Conservation (phyloP, 1,140 invertebrate species). For the Drosophila hydei region DNA sequence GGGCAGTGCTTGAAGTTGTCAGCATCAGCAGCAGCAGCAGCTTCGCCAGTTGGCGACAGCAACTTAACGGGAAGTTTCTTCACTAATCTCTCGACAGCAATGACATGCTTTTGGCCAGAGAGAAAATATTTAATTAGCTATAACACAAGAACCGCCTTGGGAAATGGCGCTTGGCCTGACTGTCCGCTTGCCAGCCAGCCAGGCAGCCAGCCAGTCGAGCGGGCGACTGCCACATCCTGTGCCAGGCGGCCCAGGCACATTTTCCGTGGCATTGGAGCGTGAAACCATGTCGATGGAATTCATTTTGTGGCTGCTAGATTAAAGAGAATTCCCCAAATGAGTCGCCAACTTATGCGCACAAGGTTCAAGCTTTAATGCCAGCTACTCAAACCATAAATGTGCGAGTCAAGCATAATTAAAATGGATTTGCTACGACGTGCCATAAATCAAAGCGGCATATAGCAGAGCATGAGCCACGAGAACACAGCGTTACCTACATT, state of each 20-base stretch:
- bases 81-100: constrained; percentile 42
- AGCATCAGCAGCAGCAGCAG: constrained; percentile 27
- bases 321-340: constrained; percentile 49
- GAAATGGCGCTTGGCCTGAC: constrained; percentile 8
- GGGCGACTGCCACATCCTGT: constrained; percentile 52
- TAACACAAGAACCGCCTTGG: constrained; percentile 43
- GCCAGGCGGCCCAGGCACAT: constrained; percentile 39
- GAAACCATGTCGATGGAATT: constrained; percentile 59
- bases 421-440: constrained; percentile 39
- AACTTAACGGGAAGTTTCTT: constrained; percentile 48
- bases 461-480: background rate
- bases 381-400: constrained; percentile 55
- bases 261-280: constrained; percentile 59
- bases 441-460: constrained; percentile 52
- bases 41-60: background rate
- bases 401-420: constrained; percentile 63
- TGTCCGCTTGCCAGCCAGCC: background rate
- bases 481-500: background rate
- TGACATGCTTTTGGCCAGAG: constrained; percentile 59
- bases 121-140: constrained; percentile 75
- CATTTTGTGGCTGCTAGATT: constrained; percentile 56
- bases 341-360: constrained; percentile 51
- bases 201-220: constrained; percentile 1
- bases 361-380: constrained; percentile 23
- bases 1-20: constrained; percentile 33